phyloP scores from a whole-genome alignment of 2,113 vertebrate genomes.

The Anhinga anhinga region DNA sequence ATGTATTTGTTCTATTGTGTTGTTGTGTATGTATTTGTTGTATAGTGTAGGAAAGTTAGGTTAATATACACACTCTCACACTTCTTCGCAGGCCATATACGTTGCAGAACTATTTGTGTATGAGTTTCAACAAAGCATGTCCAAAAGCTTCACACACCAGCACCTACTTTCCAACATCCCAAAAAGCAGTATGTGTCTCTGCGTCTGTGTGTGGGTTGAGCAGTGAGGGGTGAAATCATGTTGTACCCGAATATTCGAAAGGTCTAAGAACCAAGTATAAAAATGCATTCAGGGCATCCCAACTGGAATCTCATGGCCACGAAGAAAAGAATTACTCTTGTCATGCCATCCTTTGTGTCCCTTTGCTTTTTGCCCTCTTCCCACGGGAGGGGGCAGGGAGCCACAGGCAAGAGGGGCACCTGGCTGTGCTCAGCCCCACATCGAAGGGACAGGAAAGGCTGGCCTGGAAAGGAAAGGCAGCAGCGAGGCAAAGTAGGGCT shows the following conservation, averaged over 20 bases:
- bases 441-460: too few relatives aligned
- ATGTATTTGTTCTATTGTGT: not conserved
- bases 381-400: not conserved
- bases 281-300: accelerated
- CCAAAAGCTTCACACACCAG: not conserved
- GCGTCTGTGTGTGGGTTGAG: accelerated
- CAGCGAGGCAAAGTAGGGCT: not conserved
- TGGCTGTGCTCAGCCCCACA: not conserved
- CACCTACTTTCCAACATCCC: accelerated
- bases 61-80: not conserved
- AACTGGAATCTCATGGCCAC: too few relatives aligned
- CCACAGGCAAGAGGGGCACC: not conserved
- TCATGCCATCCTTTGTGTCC: not conserved
- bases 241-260: not conserved
- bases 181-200: too few relatives aligned
- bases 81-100: too few relatives aligned
- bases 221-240: accelerated
- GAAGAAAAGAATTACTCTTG: too few relatives aligned
- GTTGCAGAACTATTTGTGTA: not conserved
- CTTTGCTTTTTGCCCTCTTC: too few relatives aligned
- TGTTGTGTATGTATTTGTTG: too few relatives aligned
- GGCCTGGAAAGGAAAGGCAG: not conserved
- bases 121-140: accelerated
- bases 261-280: not conserved
- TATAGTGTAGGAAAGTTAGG: not conserved